Evolutionary conservation across 1,140 invertebrate genomes (phyloP).

Genomic region (Teleogryllus occipitalis): DNA sequence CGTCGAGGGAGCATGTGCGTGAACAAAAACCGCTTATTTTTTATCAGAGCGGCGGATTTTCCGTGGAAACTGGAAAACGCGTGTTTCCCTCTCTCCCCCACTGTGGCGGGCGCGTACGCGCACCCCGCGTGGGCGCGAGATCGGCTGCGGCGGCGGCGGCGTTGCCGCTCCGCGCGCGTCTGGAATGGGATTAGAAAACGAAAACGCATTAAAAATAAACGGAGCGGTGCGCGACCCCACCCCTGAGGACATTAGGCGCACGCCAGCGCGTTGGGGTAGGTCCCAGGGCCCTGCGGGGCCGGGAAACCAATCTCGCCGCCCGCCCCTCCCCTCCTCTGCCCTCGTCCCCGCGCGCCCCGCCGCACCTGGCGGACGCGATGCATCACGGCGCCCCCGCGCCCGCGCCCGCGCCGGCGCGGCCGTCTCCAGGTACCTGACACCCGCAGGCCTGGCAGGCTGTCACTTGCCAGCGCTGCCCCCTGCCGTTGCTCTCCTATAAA

Average conservation of each 20-base stretch:
- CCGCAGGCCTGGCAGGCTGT: not conserved
- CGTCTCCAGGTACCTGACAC: not conserved
- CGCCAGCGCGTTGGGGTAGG: not conserved
- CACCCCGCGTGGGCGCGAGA: not conserved
- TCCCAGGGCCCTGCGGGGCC: not conserved
- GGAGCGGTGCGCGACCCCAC: not conserved
- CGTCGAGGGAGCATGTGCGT: not conserved
- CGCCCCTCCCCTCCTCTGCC: no score
- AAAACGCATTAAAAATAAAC: conserved; percentile 2
- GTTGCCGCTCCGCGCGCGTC: not conserved
- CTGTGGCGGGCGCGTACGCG: not conserved
- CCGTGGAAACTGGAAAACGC: not conserved
- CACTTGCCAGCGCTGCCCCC: no score
- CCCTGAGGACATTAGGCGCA: not conserved
- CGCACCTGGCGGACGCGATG: no score
- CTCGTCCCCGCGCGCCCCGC: no score
- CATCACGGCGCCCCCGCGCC: no score
- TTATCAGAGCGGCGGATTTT: not conserved
- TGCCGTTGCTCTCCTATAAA: no score
- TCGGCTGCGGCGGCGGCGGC: not conserved
- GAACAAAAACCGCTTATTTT: not conserved
- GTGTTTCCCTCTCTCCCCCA: not conserved
- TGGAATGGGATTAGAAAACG: not conserved
- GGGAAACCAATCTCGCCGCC: not conserved
- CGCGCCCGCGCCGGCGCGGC: no score